Base-by-base conservation (phyloP, 2,113 vertebrate species). In the Xerus inauris region DNA sequence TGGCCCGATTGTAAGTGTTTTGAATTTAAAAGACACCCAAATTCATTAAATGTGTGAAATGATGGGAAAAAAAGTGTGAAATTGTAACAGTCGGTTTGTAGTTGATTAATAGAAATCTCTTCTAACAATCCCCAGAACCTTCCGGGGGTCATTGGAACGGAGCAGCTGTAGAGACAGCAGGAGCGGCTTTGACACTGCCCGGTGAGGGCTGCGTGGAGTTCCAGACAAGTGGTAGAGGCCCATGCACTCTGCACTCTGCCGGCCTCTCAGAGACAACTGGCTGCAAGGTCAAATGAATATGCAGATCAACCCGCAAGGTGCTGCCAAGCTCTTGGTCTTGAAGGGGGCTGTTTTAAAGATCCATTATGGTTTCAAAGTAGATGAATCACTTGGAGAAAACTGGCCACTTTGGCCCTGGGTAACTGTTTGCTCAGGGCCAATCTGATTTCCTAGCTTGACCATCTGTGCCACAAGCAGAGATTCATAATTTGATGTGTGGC, bases 81-180 rank as follows among this genome's bases (percentile, higher is more conserved):
- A 99, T 99, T 98, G 98, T 98, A 99, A 96, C 98, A 98, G 98
- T 98, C 98, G 98, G 98, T 98, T 98, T 98, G 97, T 97, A 96
- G 97, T 98, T 99, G 99, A 99, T 99, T 99, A 99, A 99, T 99
- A 99, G 98, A 99, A 98, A 98, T 98, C 98, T 98, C 98, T 98
- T 96, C 97, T 98, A 98, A 98, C 98, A 98, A 97, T 98, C 97
- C 98, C 97, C 72, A 75, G 97, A 98, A 98, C 98, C 98, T 99
- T 99, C 98, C 40, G 49, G 98, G 98, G 98, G 98, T 99, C 98
- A 98, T 96, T 99, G 98, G 98, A 98, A 99, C 32, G 0, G 98
- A 99, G 98, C 99, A 99, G 99, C 99, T 99, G 99, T 98, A 98
- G 97, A 98, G 98, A 98, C 99, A 99, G 98, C 98, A 98, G 98